These are phyloP conservation scores for Euzophera pinguis DNA, from an alignment of 2,888 invertebrate species.

Conservation along the genomic window DNA sequence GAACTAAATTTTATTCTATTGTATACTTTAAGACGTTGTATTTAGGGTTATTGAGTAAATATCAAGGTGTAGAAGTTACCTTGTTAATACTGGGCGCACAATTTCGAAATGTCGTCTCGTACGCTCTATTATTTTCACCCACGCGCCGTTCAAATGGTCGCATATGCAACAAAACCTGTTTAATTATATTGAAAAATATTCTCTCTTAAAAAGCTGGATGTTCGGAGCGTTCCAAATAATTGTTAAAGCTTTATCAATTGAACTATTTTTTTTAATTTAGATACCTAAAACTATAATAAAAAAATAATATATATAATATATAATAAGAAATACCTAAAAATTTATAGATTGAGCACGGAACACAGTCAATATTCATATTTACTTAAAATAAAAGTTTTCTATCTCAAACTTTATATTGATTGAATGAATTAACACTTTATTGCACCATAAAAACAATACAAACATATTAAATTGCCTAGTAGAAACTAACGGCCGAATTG, in stretches of 20 bases:
- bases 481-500: too few relatives aligned
- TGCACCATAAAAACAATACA: too few relatives aligned
- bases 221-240: background rate
- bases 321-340: too few relatives aligned
- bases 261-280: too few relatives aligned
- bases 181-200: conserved; percentile 21
- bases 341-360: too few relatives aligned
- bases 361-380: too few relatives aligned
- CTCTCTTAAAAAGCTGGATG: conserved; percentile 13
- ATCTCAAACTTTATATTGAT: too few relatives aligned
- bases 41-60: conserved; percentile 15
- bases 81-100: conserved; percentile 28
- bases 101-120: conserved; percentile 65
- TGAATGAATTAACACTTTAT: too few relatives aligned
- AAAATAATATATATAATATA: too few relatives aligned
- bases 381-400: too few relatives aligned
- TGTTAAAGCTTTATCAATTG: conserved; percentile 1
- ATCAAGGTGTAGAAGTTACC: conserved; percentile 7
- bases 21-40: conserved; percentile 12
- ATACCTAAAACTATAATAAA: too few relatives aligned
- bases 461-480: too few relatives aligned
- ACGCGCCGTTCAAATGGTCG: conserved; percentile 54
- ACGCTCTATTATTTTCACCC: conserved; percentile 63
- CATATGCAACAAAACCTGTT: conserved; percentile 36
- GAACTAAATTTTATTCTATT: conserved; percentile 9